phyloP scores from a whole-genome alignment of 2,888 invertebrate species.

The Willowsia nigromaculata region DNA sequence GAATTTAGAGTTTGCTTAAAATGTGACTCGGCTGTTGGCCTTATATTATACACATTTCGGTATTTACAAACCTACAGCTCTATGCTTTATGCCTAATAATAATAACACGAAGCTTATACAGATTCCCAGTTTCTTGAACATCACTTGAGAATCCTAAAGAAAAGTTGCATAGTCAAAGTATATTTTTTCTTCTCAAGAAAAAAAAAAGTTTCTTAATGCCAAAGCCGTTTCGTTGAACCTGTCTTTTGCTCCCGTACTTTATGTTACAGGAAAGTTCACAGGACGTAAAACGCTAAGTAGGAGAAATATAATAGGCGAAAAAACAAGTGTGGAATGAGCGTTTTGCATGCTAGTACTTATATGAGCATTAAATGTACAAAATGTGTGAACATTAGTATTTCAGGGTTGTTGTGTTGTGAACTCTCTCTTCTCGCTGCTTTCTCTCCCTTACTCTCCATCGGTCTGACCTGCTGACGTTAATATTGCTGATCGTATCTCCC shows the following conservation, averaged over 20 bases:
- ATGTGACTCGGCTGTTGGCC: not conserved
- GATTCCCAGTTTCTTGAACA: not conserved
- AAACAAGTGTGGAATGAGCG: not conserved
- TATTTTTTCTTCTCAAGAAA: not conserved
- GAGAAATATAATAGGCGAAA: not conserved
- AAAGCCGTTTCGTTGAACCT: not conserved
- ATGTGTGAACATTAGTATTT: constrained; percentile 37
- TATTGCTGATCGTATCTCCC: constrained; percentile 63
- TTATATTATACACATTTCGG: not conserved
- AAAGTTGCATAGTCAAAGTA: constrained; percentile 3
- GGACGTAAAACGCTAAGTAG: not conserved
- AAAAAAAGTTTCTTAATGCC: constrained; percentile 22
- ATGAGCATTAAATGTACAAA: constrained; percentile 10
- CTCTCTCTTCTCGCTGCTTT: not conserved
- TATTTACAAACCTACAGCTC: not conserved
- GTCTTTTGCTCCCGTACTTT: not conserved
- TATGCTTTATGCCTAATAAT: not conserved
- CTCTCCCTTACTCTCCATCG: constrained; percentile 18
- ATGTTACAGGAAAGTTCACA: not conserved
- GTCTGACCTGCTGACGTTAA: constrained; percentile 67
- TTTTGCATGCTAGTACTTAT: not conserved
- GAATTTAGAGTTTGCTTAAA: no score
- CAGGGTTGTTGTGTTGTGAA: constrained; percentile 10
- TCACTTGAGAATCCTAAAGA: not conserved
- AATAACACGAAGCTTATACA: not conserved